Conservation (phyloP, 2,113 vertebrate genomes). For the Elephantulus edwardii region DNA sequence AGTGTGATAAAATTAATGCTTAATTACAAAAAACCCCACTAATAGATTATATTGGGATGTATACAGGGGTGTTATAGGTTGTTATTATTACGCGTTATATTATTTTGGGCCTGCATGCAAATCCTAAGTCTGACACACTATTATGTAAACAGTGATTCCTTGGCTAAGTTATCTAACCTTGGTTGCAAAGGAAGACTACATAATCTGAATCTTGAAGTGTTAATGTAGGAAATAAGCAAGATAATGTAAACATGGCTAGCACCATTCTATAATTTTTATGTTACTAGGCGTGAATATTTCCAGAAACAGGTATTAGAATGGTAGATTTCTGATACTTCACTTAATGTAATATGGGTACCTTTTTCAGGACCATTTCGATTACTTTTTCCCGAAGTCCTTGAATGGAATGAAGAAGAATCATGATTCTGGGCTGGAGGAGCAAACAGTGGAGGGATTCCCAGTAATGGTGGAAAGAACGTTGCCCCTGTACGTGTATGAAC, state of each 20-base stretch:
- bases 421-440: constrained; percentile 88
- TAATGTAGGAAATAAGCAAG: constrained; percentile 3
- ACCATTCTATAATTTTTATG: neutral
- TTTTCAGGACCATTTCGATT: constrained; percentile 87
- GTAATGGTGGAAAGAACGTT: constrained; percentile 90
- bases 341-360: constrained; percentile 85
- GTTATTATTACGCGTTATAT: no score
- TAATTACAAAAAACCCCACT: neutral
- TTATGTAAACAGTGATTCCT: neutral
- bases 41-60: neutral
- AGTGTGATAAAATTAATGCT: constrained; percentile 17
- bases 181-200: constrained; percentile 6
- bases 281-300: neutral
- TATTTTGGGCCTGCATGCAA: constrained; percentile 1
- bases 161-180: constrained; percentile 21
- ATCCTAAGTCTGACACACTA: neutral
- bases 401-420: constrained; percentile 86
- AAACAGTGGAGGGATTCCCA: constrained; percentile 92
- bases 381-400: constrained; percentile 88
- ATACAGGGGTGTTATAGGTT: neutral
- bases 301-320: constrained; percentile 4
- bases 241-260: neutral
- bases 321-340: neutral
- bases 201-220: neutral
- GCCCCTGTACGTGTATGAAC: constrained; percentile 85